Evolutionary conservation across 2,888 invertebrate genomes (phyloP).

Genomic region (Eudasyphora cyanicolor): DNA sequence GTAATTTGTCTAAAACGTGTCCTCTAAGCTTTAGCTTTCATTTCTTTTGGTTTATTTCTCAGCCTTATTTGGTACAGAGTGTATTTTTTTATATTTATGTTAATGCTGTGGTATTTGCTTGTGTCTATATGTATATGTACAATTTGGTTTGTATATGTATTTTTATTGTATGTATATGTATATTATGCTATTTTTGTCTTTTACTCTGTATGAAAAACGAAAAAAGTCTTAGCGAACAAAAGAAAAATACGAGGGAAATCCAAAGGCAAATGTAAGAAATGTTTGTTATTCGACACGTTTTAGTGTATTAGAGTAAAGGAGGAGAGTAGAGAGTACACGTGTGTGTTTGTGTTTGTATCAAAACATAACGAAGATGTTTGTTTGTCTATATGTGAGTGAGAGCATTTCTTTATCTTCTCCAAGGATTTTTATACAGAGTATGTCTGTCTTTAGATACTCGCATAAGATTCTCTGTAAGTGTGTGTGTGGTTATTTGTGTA

Average conservation of each 20-base stretch:
- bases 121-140: background rate
- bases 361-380: background rate
- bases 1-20: too few relatives aligned
- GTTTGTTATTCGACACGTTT: slow-evolving; percentile 1
- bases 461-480: too few relatives aligned
- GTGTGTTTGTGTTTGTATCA: background rate
- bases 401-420: background rate
- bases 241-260: background rate
- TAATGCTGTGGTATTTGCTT: background rate
- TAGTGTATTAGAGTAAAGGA: too few relatives aligned
- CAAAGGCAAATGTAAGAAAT: background rate
- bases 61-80: too few relatives aligned
- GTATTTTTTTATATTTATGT: background rate
- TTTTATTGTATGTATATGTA: background rate
- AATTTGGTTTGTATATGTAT: background rate
- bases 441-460: too few relatives aligned
- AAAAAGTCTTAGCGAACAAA: background rate
- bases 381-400: background rate
- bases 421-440: background rate
- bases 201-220: background rate
- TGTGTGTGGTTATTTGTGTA: background rate
- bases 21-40: too few relatives aligned
- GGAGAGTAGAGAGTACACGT: too few relatives aligned
- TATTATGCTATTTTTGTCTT: background rate
- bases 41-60: too few relatives aligned